A percentile compares a stretch with the other conserved stretches of the same genome.
phyloP scores from a whole-genome alignment of 2,888 invertebrate genomes.

The Ophraella communa region DNA sequence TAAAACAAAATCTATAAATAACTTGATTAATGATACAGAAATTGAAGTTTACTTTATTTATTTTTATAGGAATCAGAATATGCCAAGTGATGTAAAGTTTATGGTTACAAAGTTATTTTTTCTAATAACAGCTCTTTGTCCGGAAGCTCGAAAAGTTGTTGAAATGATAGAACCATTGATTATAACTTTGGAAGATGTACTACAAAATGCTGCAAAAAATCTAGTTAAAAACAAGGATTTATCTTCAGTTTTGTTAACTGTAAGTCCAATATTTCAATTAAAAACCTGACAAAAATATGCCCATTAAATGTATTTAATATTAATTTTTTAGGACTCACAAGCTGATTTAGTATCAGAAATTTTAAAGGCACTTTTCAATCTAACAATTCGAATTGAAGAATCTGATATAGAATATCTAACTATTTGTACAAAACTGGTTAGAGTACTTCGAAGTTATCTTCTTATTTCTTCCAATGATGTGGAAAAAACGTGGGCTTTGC shows the following conservation, averaged over 20 bases:
- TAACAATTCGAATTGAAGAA: slow-evolving; percentile 66
- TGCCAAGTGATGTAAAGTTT: slow-evolving; percentile 76
- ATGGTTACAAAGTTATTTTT: slow-evolving; percentile 91
- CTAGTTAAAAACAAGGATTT: slow-evolving; percentile 36
- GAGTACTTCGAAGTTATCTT: slow-evolving; percentile 74
- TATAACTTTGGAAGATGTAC: slow-evolving; percentile 70
- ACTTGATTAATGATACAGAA: no score
- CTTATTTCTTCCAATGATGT: slow-evolving; percentile 65
- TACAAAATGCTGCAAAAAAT: slow-evolving; percentile 58
- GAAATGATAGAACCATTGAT: slow-evolving; percentile 75
- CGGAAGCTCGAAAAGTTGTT: slow-evolving; percentile 70
- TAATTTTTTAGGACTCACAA: slow-evolving; percentile 63
- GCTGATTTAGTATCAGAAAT: slow-evolving; percentile 74
- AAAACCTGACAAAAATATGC: no score
- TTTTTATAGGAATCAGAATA: slow-evolving; percentile 62
- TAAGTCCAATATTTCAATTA: slow-evolving; percentile 18
- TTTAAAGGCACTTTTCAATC: slow-evolving; percentile 79
- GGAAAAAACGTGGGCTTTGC: slow-evolving; percentile 71
- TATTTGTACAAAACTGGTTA: slow-evolving; percentile 74
- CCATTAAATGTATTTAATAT: neutral
- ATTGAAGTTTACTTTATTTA: neutral
- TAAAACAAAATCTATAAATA: neutral
- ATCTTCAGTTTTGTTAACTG: slow-evolving; percentile 38
- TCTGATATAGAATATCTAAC: slow-evolving; percentile 71
- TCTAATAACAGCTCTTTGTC: slow-evolving; percentile 83